phyloP scores from a whole-genome alignment of 2,888 invertebrate species.

The Hymenopus coronatus region DNA sequence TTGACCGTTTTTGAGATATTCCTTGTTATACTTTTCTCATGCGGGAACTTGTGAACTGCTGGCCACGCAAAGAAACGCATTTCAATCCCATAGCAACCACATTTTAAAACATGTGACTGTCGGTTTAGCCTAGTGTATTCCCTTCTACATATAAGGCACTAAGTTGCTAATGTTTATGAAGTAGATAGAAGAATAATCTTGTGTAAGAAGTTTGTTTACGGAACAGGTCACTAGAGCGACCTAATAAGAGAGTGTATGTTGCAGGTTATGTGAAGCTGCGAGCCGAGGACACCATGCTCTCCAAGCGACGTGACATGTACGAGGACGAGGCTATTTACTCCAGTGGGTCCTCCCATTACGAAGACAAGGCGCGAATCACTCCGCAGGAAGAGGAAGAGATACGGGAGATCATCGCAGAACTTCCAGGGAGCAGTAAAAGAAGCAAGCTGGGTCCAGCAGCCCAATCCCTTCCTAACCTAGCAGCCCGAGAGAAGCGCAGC shows the following conservation, averaged over 20 bases:
- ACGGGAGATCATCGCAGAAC: neutral
- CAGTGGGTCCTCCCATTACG: neutral
- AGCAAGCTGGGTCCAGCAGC: neutral
- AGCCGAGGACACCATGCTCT: slow-evolving; percentile 3
- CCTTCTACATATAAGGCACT: too few species aligned
- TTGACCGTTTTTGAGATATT: too few species aligned
- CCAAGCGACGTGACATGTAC: slow-evolving; percentile 20
- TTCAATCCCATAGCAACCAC: too few species aligned
- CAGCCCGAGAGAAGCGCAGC: slow-evolving; percentile 38
- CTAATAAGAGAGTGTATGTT: slow-evolving; percentile 36
- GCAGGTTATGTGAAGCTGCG: slow-evolving; percentile 57
- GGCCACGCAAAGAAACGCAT: too few species aligned
- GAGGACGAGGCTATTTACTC: slow-evolving; percentile 24
- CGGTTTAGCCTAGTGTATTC: too few species aligned
- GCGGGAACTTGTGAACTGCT: too few species aligned
- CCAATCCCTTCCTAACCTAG: neutral
- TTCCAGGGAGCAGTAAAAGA: neutral
- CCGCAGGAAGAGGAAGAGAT: neutral
- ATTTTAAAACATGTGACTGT: too few species aligned
- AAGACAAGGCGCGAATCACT: neutral
- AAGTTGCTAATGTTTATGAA: too few species aligned
- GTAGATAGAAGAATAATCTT: too few species aligned
- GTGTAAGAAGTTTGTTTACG: neutral
- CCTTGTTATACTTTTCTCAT: too few species aligned
- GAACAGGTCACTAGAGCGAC: too few species aligned